These are phyloP conservation scores for Mormyrops attenuatus DNA, from an alignment of 2,797 vertebrate genomes.

Conservation along the genomic window DNA sequence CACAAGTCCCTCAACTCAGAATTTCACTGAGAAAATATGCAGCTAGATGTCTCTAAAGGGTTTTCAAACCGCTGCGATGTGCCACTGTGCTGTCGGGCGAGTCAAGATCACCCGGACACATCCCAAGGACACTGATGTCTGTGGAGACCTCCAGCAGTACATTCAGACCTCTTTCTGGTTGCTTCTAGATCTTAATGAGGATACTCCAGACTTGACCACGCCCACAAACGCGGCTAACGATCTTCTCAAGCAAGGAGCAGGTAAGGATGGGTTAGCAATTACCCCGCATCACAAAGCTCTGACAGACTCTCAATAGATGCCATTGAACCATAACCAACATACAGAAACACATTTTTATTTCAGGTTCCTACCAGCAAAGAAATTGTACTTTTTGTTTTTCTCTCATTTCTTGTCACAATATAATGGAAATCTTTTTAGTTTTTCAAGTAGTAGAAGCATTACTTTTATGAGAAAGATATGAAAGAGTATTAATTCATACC, in stretches of 20 bases:
- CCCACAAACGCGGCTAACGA: conserved; percentile 71
- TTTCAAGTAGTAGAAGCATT: background rate
- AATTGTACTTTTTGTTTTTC: background rate
- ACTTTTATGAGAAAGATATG: background rate
- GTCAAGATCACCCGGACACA: background rate
- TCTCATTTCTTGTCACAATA: background rate
- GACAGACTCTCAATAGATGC: background rate
- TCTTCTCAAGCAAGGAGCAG: conserved; percentile 92
- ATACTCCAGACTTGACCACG: conserved; percentile 66
- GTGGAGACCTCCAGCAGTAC: too few relatives aligned
- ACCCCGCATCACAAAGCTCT: background rate
- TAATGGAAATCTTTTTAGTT: background rate
- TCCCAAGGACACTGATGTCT: background rate
- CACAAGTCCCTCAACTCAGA: background rate
- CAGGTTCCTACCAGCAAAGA: background rate
- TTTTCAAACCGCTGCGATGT: background rate
- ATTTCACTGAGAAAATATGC: background rate
- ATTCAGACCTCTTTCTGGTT: background rate
- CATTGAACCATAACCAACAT: background rate
- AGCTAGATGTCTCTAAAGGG: background rate
- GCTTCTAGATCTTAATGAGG: conserved; percentile 80
- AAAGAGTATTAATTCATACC: background rate
- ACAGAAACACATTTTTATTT: background rate
- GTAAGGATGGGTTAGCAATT: conserved; percentile 54
- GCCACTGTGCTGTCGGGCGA: background rate